A percentile compares a stretch with the other conserved stretches of the same genome.
Conservation (phyloP, 37 sponge, comb jelly and placozoan species). For the Bolinopsis microptera region DNA sequence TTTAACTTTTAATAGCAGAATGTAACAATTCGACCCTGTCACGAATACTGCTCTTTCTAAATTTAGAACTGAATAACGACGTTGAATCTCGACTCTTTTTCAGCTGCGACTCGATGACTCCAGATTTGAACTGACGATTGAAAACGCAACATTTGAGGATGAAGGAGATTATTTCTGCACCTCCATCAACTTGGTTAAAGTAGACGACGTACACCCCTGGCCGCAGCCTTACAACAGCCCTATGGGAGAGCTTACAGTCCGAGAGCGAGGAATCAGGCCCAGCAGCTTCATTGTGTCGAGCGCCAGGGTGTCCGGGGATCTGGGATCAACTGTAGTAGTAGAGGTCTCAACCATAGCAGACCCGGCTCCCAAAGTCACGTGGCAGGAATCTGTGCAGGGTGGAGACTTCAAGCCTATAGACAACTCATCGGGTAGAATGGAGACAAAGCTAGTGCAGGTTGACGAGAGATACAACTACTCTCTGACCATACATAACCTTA, state of each 20-base stretch:
- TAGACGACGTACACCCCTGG: background rate
- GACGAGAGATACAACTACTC: background rate
- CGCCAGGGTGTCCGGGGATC: background rate
- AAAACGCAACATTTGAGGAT: conserved; percentile 1
- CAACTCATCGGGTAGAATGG: background rate
- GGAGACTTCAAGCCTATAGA: background rate
- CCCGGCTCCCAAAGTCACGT: background rate
- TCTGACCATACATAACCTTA: background rate
- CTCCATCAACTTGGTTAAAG: background rate
- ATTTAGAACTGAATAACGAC: background rate
- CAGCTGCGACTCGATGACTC: background rate
- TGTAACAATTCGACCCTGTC: too few species aligned
- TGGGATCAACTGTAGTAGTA: background rate
- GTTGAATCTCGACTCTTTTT: background rate
- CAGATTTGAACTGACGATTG: background rate
- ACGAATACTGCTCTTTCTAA: background rate
- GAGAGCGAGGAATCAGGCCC: background rate
- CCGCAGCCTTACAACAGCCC: background rate
- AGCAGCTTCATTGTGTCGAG: background rate
- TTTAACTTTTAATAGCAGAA: background rate
- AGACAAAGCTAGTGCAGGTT: background rate
- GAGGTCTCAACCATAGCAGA: background rate
- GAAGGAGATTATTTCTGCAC: background rate
- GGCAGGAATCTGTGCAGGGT: background rate
- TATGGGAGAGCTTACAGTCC: background rate